These are phyloP conservation scores for Rhinopomastus cyanomelas DNA, from an alignment of 2,113 vertebrate species.

Conservation along the genomic window DNA sequence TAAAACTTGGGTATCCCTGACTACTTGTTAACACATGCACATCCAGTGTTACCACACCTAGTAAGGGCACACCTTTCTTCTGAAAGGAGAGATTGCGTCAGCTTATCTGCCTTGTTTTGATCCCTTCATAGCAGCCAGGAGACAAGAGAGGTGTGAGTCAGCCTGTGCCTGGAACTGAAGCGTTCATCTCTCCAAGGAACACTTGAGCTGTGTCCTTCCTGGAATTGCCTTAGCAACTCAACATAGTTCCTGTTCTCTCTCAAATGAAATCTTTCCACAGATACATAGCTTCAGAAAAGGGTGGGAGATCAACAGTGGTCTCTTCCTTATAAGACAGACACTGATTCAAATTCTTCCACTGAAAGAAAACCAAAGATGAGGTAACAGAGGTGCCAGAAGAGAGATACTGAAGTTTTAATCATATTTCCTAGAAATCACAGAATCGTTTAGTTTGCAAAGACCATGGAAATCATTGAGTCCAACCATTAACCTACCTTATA, in stretches of 20 bases:
- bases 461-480: no score
- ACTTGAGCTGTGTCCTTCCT: not conserved
- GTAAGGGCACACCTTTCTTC: not conserved
- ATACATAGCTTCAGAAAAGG: not conserved
- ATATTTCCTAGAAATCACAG: not conserved
- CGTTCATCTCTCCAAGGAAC: not conserved
- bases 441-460: no score
- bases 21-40: fast-evolving
- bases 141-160: not conserved
- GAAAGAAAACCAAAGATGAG: not conserved
- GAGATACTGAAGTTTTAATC: not conserved
- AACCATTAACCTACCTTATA: no score
- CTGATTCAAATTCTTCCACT: not conserved
- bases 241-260: not conserved
- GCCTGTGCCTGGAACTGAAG: not conserved
- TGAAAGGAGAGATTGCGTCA: not conserved
- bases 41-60: fast-evolving
- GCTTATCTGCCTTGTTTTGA: not conserved
- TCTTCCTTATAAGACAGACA: not conserved
- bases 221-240: not conserved
- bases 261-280: not conserved
- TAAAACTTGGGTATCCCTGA: not conserved
- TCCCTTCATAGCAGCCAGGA: not conserved
- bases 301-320: not conserved
- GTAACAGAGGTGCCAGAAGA: not conserved